These are phyloP conservation scores for Schlechtendalia chinensis DNA, from an alignment of 1,140 invertebrate genomes.

Conservation along the genomic window DNA sequence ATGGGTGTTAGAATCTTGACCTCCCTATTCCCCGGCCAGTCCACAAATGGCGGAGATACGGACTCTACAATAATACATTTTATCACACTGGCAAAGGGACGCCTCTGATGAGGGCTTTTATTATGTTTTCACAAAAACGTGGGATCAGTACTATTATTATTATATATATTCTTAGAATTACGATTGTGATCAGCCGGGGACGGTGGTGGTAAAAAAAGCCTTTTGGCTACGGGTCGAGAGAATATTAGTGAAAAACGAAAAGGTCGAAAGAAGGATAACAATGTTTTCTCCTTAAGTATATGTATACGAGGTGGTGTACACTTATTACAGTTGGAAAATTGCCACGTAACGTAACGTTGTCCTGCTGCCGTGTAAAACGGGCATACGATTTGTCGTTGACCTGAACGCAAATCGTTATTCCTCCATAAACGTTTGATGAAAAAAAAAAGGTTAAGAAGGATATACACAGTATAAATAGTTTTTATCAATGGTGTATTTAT, in stretches of 20 bases:
- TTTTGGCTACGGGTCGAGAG: slow-evolving; percentile 17
- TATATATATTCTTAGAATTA: not conserved
- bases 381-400: not conserved
- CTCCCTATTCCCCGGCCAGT: too few species aligned
- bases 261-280: slow-evolving; percentile 31
- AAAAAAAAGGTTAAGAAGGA: too few species aligned
- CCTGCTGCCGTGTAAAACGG: not conserved
- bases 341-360: not conserved
- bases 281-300: not conserved
- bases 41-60: too few species aligned
- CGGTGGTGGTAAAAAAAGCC: not conserved
- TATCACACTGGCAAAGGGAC: too few species aligned
- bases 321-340: slow-evolving; percentile 20
- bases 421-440: not conserved
- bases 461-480: too few species aligned
- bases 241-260: not conserved
- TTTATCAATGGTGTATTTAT: too few species aligned
- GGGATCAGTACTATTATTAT: too few species aligned
- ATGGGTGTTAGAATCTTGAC: too few species aligned
- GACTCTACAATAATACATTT: too few species aligned
- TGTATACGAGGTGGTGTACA: not conserved
- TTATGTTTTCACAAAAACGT: too few species aligned
- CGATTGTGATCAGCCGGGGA: not conserved
- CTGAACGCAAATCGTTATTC: not conserved
- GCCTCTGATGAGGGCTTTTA: too few species aligned